These are phyloP conservation scores for Acomys russatus DNA, from an alignment of 2,797 vertebrate species.

Conservation along the genomic window DNA sequence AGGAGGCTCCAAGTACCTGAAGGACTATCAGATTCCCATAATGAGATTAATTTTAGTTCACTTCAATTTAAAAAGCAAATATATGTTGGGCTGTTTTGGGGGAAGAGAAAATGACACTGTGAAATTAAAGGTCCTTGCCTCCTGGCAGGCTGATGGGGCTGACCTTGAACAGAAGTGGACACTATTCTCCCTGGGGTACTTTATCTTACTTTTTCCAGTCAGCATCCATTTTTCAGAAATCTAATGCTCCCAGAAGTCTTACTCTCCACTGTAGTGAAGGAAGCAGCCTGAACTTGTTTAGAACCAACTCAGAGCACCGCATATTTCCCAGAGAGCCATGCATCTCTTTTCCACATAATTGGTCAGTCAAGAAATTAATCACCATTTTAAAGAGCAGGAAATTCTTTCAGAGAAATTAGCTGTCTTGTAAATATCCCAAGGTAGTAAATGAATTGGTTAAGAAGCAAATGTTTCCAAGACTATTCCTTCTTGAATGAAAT, in stretches of 20 bases:
- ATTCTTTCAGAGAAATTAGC: conserved; percentile 15
- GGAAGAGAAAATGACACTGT: conserved; percentile 73
- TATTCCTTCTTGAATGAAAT: conserved; percentile 28
- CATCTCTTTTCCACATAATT: not conserved
- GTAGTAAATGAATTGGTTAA: conserved; percentile 2
- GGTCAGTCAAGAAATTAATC: not conserved
- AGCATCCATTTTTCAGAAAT: conserved; percentile 25
- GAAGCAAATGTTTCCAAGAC: conserved; percentile 5
- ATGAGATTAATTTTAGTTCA: conserved; percentile 84
- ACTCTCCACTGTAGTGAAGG: not conserved
- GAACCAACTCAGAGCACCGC: no score
- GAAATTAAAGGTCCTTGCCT: conserved; percentile 78
- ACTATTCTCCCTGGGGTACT: conserved; percentile 9
- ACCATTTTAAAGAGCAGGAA: conserved; percentile 1
- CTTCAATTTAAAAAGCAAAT: conserved; percentile 83
- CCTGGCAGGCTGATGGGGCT: conserved; percentile 48
- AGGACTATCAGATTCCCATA: conserved; percentile 79
- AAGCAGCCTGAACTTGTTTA: not conserved
- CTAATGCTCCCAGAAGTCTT: not conserved
- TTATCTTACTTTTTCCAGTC: not conserved
- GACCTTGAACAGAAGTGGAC: conserved; percentile 70
- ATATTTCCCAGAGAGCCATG: not conserved
- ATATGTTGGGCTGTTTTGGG: conserved; percentile 73
- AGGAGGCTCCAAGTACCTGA: conserved; percentile 72
- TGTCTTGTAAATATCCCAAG: not conserved